Conservation (phyloP, 2,888 invertebrate genomes). For the Scelioninae gen. 1 region DNA sequence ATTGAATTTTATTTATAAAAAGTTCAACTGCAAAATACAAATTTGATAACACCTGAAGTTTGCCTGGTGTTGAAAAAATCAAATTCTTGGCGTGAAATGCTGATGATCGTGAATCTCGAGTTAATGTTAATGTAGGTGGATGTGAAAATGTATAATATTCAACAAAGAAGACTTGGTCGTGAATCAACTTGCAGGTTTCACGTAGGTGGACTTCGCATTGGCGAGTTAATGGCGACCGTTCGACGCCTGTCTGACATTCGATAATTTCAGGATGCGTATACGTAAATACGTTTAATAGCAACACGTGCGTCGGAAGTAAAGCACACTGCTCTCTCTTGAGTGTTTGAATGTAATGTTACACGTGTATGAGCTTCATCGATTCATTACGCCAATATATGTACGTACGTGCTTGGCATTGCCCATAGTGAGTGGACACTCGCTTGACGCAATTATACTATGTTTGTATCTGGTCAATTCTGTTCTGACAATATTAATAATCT, state of each 20-base stretch:
- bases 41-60: no score
- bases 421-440: slow-evolving; percentile 57
- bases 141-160: slow-evolving; percentile 52
- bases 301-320: slow-evolving; percentile 71
- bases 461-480: slow-evolving; percentile 63
- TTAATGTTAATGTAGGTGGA: slow-evolving; percentile 41
- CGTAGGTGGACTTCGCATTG: slow-evolving; percentile 54
- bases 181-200: slow-evolving; percentile 48
- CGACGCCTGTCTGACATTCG: slow-evolving; percentile 65
- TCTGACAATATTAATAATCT: slow-evolving; percentile 63
- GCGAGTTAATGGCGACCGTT: slow-evolving; percentile 69
- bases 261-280: slow-evolving; percentile 64
- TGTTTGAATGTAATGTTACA: slow-evolving; percentile 64
- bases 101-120: slow-evolving; percentile 38
- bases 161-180: slow-evolving; percentile 34
- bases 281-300: slow-evolving; percentile 60
- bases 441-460: slow-evolving; percentile 66
- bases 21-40: neutral
- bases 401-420: slow-evolving; percentile 67
- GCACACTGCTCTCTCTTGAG: slow-evolving; percentile 66
- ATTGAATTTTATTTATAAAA: neutral
- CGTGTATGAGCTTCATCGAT: slow-evolving; percentile 76
- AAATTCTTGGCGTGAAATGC: neutral
- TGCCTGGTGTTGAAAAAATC: neutral
- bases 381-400: slow-evolving; percentile 72